A percentile compares a stretch with the other conserved stretches of the same genome.
Evolutionary conservation across 2,113 vertebrate species (phyloP).

Genomic region (Halcyon senegalensis): DNA sequence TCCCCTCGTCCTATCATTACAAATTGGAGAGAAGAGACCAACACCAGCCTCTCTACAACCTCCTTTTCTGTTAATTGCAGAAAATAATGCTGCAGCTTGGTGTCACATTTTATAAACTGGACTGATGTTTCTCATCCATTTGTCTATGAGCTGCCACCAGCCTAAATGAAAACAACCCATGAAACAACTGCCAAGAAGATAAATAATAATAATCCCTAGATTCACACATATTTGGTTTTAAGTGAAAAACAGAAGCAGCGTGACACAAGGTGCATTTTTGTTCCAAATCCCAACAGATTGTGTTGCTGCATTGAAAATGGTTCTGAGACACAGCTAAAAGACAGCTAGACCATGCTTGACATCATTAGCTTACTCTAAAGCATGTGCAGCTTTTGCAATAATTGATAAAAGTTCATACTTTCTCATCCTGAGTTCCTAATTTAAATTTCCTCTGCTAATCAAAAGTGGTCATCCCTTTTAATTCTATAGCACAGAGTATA

Average conservation of each 20-base stretch:
- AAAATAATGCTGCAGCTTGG: background rate
- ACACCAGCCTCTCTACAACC: too few species aligned
- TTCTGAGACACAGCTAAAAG: background rate
- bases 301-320: background rate
- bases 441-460: background rate
- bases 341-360: background rate
- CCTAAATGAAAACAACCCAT: background rate
- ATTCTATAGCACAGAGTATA: background rate
- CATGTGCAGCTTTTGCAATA: background rate
- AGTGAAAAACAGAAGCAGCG: background rate
- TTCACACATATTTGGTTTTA: background rate
- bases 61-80: background rate
- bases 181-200: background rate
- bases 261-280: background rate
- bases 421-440: background rate
- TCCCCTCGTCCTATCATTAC: too few species aligned
- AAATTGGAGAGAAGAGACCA: too few species aligned
- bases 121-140: background rate
- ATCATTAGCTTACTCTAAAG: background rate
- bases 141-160: background rate
- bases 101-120: background rate
- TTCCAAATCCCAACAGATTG: background rate
- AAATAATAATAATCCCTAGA: background rate
- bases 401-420: background rate
- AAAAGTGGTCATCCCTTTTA: background rate